Base-by-base conservation (phyloP, 2,113 vertebrate genomes). In the Rhinolophus ferrumequinum region DNA sequence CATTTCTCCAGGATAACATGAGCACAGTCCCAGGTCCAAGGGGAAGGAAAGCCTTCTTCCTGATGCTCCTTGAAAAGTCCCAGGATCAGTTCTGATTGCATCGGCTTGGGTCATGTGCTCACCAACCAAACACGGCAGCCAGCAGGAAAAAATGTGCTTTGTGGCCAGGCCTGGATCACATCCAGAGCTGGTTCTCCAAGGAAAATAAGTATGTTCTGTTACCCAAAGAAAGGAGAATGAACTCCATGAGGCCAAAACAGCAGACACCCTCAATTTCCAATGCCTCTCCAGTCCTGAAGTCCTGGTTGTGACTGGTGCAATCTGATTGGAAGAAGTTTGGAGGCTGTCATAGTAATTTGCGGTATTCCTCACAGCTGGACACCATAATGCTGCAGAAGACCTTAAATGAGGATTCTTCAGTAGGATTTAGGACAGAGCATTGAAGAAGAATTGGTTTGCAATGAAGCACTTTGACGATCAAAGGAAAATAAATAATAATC, bases 401-500 rank as follows among this genome's bases (percentile, higher is more conserved):
- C 69, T 56, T 75, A 60, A 88, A 38, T 10, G 41, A 92, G n/a
- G 16, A 54, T 33, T 41, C 77, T 77, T 62, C 72, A 75, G 60
- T 62, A 44, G 19, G 11, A 67, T 86, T 86, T 93, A 47, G 85
- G 80, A 72, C 18, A 50, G 69, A 85, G 28, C 8, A 6, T 70
- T 16, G 5, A 41, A 84, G 73, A 84, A 88, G 24, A 52, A 89
- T 3, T 69, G 18, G 38, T 87, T 72, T 92, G 8, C 75, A 72
- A 4, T 18, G 69, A 95, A 82, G 19, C 54, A 62, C 15, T 81
- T 56, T 81, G 44, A 93, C 64, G 28, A 83, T 75, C 41, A 72
- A 75, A 56, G 18, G 62, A 76, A 94, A 95, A 82, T 90, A 22
- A 92, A 76, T 93, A 79, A 82, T 70, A 83, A 87, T 54, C 56